Conservation (phyloP, 2,113 vertebrate genomes). For the Corythornis madagascariensis region DNA sequence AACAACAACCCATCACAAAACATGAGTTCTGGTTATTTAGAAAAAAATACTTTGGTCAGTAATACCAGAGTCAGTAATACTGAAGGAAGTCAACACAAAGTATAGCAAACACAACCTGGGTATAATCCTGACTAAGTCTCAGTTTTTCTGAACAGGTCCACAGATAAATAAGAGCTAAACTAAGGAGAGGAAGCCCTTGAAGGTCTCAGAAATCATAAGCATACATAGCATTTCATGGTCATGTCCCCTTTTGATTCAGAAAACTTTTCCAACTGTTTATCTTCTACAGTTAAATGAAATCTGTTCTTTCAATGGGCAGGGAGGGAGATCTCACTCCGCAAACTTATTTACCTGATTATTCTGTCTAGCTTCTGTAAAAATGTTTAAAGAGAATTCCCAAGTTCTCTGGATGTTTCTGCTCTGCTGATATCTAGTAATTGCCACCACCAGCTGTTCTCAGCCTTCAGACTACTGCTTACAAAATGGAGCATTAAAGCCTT, state of each 20-base stretch:
- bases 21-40: not conserved
- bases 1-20: not conserved
- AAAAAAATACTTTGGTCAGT: not conserved
- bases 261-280: not conserved
- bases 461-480: not conserved
- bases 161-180: not conserved
- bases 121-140: not conserved
- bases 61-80: not conserved
- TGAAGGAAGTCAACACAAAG: not conserved
- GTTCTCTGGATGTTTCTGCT: not conserved
- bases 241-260: not conserved
- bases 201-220: not conserved
- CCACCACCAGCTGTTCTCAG: not conserved
- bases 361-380: not conserved
- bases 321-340: not conserved
- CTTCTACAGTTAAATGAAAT: not conserved
- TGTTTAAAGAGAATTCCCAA: not conserved
- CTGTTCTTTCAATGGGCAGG: not conserved
- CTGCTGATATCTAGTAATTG: accelerated
- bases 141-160: not conserved
- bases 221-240: not conserved
- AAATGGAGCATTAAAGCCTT: not conserved
- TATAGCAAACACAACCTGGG: not conserved
- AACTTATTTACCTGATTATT: not conserved
- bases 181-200: not conserved